Evolutionary conservation across 2,113 vertebrate genomes (phyloP).

Genomic region (Neotoma lepida): DNA sequence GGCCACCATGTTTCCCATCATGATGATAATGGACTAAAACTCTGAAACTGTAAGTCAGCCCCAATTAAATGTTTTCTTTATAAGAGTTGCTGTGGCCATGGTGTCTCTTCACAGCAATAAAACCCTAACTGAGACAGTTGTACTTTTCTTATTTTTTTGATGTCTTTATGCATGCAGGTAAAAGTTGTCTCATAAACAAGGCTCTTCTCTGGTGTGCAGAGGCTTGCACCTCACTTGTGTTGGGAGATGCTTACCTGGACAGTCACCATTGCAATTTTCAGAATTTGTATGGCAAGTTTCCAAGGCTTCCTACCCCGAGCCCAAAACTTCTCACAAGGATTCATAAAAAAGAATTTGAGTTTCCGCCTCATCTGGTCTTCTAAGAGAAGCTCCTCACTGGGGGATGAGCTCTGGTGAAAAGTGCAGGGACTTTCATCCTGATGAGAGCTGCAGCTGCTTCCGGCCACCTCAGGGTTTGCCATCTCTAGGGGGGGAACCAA

Average conservation of each 20-base stretch:
- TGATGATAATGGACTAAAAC: background rate
- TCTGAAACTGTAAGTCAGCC: background rate
- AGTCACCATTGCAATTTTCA: constrained; percentile 95
- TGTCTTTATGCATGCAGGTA: background rate
- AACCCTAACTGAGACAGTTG: background rate
- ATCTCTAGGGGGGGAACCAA: constrained; percentile 80
- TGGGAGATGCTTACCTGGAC: constrained; percentile 87
- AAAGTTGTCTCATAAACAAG: background rate
- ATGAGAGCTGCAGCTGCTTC: constrained; percentile 67
- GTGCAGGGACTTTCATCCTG: constrained; percentile 77
- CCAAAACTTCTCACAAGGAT: constrained; percentile 96
- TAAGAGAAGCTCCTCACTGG: constrained; percentile 80
- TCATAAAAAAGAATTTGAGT: constrained; percentile 98
- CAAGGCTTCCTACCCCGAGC: constrained; percentile 95
- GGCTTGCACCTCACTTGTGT: background rate
- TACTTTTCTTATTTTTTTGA: background rate
- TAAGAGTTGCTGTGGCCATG: background rate
- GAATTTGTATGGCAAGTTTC: constrained; percentile 94
- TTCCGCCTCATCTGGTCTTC: constrained; percentile 93
- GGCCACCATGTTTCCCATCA: background rate
- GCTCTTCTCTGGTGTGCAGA: background rate
- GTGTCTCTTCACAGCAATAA: background rate
- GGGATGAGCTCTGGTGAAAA: constrained; percentile 68
- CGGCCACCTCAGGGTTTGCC: constrained; percentile 80
- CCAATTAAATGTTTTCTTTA: background rate